These are phyloP conservation scores for Petrocephalus sullivani DNA, from an alignment of 2,797 vertebrate genomes.

Conservation along the genomic window DNA sequence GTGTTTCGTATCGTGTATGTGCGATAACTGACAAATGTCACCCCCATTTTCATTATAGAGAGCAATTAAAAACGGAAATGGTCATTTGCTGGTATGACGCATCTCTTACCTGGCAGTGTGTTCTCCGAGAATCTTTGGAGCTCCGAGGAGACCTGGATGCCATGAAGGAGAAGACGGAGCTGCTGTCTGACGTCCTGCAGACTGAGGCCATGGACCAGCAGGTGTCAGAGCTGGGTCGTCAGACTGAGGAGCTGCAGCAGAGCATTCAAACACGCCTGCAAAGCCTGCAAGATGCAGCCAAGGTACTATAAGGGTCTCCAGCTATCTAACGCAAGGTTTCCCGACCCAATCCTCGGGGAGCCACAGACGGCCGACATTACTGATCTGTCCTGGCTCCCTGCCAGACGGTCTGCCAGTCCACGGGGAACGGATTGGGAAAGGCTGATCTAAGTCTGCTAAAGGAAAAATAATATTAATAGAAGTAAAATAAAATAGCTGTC, in stretches of 20 bases:
- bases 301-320: constrained; percentile 59
- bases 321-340: background rate
- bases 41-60: background rate
- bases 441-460: background rate
- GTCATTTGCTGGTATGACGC: background rate
- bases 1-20: background rate
- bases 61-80: background rate
- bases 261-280: constrained; percentile 71
- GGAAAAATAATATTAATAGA: background rate
- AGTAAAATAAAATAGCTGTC: background rate
- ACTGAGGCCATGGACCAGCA: constrained; percentile 79
- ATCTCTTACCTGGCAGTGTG: constrained; percentile 54
- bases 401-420: background rate
- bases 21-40: background rate
- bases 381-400: background rate
- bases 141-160: constrained; percentile 82
- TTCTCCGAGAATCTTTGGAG: constrained; percentile 84
- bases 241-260: constrained; percentile 80
- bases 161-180: constrained; percentile 77
- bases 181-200: constrained; percentile 72
- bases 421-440: background rate
- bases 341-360: background rate
- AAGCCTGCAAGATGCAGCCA: constrained; percentile 85
- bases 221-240: constrained; percentile 76
- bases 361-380: background rate